phyloP scores from a whole-genome alignment of 2,888 invertebrate genomes.

The Xanthia togata region DNA sequence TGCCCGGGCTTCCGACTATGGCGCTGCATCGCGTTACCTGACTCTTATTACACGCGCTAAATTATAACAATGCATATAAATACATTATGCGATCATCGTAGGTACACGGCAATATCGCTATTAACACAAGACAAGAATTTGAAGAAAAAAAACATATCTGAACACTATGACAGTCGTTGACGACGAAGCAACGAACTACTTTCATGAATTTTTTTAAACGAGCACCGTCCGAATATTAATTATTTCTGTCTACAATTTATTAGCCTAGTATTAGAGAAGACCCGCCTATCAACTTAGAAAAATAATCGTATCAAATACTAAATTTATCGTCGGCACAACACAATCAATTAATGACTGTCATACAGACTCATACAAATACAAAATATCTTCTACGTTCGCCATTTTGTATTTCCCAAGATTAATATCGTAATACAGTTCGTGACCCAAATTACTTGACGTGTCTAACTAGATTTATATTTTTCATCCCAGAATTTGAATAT shows the following conservation, averaged over 20 bases:
- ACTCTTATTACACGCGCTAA: slow-evolving; percentile 64
- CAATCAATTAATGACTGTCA: slow-evolving; percentile 46
- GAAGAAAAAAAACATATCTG: slow-evolving; percentile 12
- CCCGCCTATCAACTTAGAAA: slow-evolving; percentile 38
- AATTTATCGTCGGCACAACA: slow-evolving; percentile 36
- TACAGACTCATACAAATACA: slow-evolving; percentile 24
- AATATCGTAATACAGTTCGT: slow-evolving; percentile 37
- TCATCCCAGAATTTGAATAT: slow-evolving; percentile 41
- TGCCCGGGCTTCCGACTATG: slow-evolving; percentile 84
- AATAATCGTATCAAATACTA: slow-evolving; percentile 43
- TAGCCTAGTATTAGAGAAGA: slow-evolving; percentile 36
- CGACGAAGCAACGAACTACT: slow-evolving; percentile 1
- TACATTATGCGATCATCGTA: slow-evolving; percentile 39
- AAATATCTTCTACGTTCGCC: slow-evolving; percentile 20
- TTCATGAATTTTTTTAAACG: neutral
- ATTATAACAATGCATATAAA: slow-evolving; percentile 59
- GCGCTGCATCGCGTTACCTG: slow-evolving; percentile 66
- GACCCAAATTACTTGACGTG: slow-evolving; percentile 49
- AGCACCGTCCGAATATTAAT: slow-evolving; percentile 18
- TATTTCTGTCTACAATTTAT: slow-evolving; percentile 16
- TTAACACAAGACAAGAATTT: neutral
- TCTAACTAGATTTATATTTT: slow-evolving; percentile 48
- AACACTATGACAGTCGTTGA: slow-evolving; percentile 11
- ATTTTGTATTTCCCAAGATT: slow-evolving; percentile 52
- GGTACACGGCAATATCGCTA: slow-evolving; percentile 12